These are phyloP conservation scores for Crax fasciolata DNA, from an alignment of 2,797 vertebrate genomes.

Conservation along the genomic window DNA sequence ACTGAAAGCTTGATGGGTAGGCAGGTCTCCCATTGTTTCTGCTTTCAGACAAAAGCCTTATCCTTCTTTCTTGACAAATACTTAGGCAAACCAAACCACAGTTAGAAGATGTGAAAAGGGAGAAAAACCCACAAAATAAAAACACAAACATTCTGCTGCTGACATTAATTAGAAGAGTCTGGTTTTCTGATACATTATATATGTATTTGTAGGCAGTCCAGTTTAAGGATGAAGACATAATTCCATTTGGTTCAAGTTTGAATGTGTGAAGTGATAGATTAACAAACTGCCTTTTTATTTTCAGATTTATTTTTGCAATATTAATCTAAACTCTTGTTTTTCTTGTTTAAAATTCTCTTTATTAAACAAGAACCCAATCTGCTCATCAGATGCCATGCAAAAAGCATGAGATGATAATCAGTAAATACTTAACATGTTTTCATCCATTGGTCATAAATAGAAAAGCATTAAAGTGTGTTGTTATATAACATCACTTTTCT, in stretches of 20 bases:
- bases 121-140: background rate
- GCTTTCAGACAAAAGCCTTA: background rate
- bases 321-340: background rate
- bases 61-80: background rate
- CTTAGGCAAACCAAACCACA: background rate
- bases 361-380: background rate
- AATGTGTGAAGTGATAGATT: background rate
- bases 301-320: background rate
- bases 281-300: background rate
- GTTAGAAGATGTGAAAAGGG: background rate
- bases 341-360: background rate
- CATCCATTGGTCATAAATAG: background rate
- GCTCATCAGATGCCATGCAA: background rate
- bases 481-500: background rate
- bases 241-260: background rate
- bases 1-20: background rate
- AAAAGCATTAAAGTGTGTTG: background rate
- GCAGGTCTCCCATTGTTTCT: background rate
- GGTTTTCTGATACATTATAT: background rate
- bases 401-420: background rate
- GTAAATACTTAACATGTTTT: background rate
- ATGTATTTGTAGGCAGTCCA: background rate
- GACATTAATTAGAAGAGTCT: background rate
- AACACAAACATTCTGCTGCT: background rate
- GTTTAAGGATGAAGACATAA: background rate